Percentiles rank a stretch among this genome's conserved stretches.
phyloP scores from a whole-genome alignment of 2,113 vertebrate species.

The Limnothrissa miodon region DNA sequence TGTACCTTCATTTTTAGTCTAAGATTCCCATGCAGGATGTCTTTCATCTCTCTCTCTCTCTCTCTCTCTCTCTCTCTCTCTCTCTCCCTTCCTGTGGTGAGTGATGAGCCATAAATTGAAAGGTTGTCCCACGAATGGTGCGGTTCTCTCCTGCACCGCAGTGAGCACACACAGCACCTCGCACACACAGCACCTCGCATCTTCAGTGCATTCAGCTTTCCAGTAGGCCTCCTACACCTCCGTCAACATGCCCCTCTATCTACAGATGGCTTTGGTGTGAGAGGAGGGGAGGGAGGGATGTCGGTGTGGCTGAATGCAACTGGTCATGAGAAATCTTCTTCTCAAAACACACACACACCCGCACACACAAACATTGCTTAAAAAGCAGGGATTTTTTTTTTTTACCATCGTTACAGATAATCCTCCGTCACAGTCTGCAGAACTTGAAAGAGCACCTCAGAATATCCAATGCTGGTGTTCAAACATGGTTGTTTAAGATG shows the following conservation, averaged over 20 bases:
- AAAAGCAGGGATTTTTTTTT: not conserved
- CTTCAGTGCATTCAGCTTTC: not conserved
- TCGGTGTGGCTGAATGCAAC: not conserved
- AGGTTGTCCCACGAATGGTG: not conserved
- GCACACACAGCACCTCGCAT: not conserved
- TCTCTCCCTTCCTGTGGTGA: slow-evolving; percentile 9
- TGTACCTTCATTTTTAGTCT: not conserved
- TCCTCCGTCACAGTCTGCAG: slow-evolving; percentile 7
- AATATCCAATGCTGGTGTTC: not conserved
- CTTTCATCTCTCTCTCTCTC: not conserved
- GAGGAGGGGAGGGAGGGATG: not conserved
- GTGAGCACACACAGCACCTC: not conserved
- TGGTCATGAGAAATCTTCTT: not conserved
- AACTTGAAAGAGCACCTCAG: slow-evolving; percentile 15
- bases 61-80: not conserved
- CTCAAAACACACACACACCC: not conserved
- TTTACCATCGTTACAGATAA: not conserved
- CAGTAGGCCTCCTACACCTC: not conserved
- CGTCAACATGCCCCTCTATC: not conserved
- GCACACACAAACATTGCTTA: slow-evolving; percentile 5
- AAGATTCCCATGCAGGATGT: not conserved
- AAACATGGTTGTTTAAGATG: not conserved
- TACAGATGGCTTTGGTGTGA: not conserved
- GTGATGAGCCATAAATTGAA: slow-evolving; percentile 7
- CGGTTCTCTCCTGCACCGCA: not conserved